Evolutionary conservation across 2,888 invertebrate genomes (phyloP), one percentile per base, ranked within the genome.

Genomic region (Synergus umbraculus): DNA sequence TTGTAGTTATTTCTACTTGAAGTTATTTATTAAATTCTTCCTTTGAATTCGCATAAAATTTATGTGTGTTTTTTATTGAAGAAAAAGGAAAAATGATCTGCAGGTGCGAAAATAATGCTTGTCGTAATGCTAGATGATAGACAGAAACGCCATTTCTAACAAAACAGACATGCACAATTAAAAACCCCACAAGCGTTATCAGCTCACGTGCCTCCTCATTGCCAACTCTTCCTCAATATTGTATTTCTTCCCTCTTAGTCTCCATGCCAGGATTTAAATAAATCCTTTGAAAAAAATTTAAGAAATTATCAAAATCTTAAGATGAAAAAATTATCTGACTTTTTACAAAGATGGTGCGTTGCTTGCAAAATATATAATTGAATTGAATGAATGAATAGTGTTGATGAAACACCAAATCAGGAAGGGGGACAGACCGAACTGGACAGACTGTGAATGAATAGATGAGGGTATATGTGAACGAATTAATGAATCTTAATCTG

Each of bases 161-260:
- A 73, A 73, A 73, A 73, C 73, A 73, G 54, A 80, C 83, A 83
- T 83, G 82, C 83, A 83, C 78, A 85, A 82, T 79, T 78, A 83
- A 88, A 89, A 90, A 90, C 90, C 90, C 89, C 90, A 85, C 89
- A 90, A 90, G 89, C 89, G 86, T 88, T 89, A 86, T 85, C 88
- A 88, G 88, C 89, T 89, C 88, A 88, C 88, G 89, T 89, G 89
- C 89, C 88, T 90, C 86, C 87, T 86, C 86, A 85, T 84, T 86
- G 86, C 83, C 82, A 86, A 84, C 84, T 84, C 83, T 84, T 83
- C 78, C 79, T 81, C 84, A 80, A 41, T 37, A 58, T 58, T 18
- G 8, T 18, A 58, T 37, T 37, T 65, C n/a, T 37, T 65, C 65
- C 37, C n/a, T 22, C 22, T 18, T 37, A 49, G 9, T 49, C 15